phyloP scores from a whole-genome alignment of 1,140 invertebrate species.

The Caerostris extrusa region DNA sequence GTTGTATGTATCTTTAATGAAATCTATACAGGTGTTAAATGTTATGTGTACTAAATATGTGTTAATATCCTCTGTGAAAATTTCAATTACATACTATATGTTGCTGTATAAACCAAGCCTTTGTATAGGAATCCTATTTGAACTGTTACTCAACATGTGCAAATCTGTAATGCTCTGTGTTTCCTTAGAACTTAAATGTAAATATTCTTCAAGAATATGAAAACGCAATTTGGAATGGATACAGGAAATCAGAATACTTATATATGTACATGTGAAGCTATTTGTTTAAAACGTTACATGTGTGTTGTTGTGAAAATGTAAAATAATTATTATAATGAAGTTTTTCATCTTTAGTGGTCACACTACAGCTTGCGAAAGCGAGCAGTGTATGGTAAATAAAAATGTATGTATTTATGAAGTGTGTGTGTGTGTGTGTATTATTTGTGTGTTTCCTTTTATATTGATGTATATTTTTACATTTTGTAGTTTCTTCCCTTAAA shows the following conservation, averaged over 20 bases:
- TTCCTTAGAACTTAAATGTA: slow-evolving; percentile 9
- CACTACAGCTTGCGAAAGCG: not conserved
- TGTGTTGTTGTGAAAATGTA: slow-evolving; percentile 31
- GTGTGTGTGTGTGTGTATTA: not conserved
- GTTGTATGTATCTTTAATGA: not conserved
- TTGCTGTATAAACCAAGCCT: not conserved
- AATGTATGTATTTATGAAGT: slow-evolving; percentile 21
- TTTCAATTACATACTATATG: not conserved
- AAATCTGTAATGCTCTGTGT: not conserved
- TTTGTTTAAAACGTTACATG: slow-evolving; percentile 13
- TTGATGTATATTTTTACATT: too few relatives aligned
- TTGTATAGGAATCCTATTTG: not conserved
- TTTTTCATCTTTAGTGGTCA: not conserved
- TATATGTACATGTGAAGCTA: slow-evolving; percentile 31
- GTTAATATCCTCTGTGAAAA: not conserved
- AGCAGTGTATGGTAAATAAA: not conserved
- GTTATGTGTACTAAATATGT: not conserved
- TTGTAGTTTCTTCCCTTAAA: too few relatives aligned
- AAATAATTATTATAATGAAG: not conserved
- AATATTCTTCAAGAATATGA: not conserved
- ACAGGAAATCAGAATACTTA: slow-evolving; percentile 21
- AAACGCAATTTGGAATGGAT: not conserved
- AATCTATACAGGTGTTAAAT: not conserved
- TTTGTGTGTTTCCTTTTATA: not conserved
- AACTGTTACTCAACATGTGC: not conserved